A percentile compares a stretch with the other conserved stretches of the same genome.
These are phyloP conservation scores for Oxyscelio sp. DNA, from an alignment of 2,888 invertebrate genomes.

Conservation along the genomic window DNA sequence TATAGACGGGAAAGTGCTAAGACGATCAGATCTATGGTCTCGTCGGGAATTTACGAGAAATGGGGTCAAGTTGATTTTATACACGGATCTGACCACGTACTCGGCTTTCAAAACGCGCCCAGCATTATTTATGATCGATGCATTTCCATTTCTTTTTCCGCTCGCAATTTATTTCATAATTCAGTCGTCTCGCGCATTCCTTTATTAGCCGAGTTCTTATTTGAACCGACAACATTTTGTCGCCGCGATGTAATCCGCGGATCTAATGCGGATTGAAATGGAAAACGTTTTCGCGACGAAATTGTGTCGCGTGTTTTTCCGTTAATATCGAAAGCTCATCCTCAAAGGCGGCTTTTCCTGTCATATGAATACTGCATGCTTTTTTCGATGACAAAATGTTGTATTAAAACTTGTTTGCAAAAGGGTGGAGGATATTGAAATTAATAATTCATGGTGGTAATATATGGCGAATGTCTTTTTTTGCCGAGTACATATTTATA, in stretches of 20 bases:
- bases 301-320: conserved; percentile 53
- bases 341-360: conserved; percentile 48
- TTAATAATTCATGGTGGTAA: conserved; percentile 58
- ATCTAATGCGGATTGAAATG: conserved; percentile 48
- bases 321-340: conserved; percentile 54
- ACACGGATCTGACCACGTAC: conserved; percentile 65
- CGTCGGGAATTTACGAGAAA: conserved; percentile 76
- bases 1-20: conserved; percentile 35
- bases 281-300: conserved; percentile 46
- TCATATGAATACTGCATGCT: conserved; percentile 59
- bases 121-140: conserved; percentile 82
- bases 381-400: conserved; percentile 48
- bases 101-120: conserved; percentile 64
- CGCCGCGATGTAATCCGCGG: conserved; percentile 26
- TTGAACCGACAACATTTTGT: conserved; percentile 9
- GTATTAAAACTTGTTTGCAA: conserved; percentile 57
- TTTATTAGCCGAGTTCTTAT: conserved; percentile 40
- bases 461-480: conserved; percentile 31
- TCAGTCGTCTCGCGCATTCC: conserved; percentile 38
- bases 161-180: conserved; percentile 56
- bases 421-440: conserved; percentile 50
- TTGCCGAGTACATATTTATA: conserved; percentile 39
- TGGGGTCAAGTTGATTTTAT: conserved; percentile 82
- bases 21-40: conserved; percentile 54
- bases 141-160: conserved; percentile 77